A percentile compares a stretch with the other conserved stretches of the same genome.
These are phyloP conservation scores for Epizoanthus ramosus DNA, from an alignment of 92 coral and sea anemone genomes.

Conservation along the genomic window DNA sequence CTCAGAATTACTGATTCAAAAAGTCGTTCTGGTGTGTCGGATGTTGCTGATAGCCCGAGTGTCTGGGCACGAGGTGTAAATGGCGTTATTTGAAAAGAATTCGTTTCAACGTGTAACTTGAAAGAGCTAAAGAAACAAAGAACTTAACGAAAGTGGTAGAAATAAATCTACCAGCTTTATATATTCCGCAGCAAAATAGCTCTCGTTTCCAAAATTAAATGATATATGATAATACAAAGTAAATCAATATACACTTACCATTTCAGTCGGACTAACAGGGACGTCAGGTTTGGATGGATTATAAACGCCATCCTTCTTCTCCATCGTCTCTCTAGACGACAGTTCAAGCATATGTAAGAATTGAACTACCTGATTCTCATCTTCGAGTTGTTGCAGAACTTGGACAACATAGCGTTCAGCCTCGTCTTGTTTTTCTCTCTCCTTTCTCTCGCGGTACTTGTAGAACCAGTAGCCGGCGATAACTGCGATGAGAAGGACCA, in stretches of 20 bases:
- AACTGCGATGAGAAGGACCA: constrained; percentile 10
- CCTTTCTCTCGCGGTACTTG: constrained; percentile 15
- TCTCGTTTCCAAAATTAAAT: not conserved
- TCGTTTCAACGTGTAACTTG: too few species aligned
- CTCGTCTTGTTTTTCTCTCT: constrained; percentile 6
- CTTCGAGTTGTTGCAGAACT: constrained; percentile 38
- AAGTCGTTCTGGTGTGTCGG: too few species aligned
- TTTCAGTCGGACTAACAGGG: not conserved
- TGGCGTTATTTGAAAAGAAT: too few species aligned
- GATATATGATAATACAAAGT: too few species aligned
- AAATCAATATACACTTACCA: not conserved
- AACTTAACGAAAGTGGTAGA: too few species aligned
- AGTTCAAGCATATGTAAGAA: constrained; percentile 36
- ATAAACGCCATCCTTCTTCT: not conserved
- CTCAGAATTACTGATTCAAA: too few species aligned
- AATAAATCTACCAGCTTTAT: too few species aligned
- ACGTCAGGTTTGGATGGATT: not conserved
- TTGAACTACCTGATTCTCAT: constrained; percentile 37
- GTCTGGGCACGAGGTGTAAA: too few species aligned
- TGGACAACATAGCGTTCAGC: constrained; percentile 37
- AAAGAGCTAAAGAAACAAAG: too few species aligned
- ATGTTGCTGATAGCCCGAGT: too few species aligned
- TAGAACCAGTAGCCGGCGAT: constrained; percentile 5
- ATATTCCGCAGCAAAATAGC: too few species aligned
- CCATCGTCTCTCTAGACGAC: constrained; percentile 36